phyloP scores from a whole-genome alignment of 2,113 vertebrate species.

The Delphinus delphis region DNA sequence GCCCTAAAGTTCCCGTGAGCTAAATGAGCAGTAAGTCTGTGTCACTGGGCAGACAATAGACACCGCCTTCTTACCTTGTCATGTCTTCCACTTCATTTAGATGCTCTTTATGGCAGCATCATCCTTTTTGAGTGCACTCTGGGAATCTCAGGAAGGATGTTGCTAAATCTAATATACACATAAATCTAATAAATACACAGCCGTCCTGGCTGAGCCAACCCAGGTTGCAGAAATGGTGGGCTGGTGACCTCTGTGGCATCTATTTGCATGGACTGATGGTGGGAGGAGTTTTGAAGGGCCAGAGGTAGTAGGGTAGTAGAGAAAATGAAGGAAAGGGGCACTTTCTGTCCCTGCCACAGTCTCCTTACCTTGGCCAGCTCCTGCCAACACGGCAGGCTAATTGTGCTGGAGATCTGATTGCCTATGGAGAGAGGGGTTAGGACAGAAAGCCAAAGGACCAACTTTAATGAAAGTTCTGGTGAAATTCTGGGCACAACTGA shows the following conservation, averaged over 20 bases:
- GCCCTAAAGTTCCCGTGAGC: background rate
- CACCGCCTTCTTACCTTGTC: background rate
- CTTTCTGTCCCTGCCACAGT: background rate
- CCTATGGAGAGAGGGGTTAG: background rate
- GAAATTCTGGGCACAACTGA: background rate
- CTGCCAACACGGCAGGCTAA: background rate
- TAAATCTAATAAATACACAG: background rate
- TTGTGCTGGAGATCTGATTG: too few species aligned
- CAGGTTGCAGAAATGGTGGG: background rate
- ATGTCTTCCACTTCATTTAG: background rate
- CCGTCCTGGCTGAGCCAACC: background rate
- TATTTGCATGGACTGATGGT: background rate
- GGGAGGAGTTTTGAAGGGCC: background rate
- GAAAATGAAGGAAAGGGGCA: background rate
- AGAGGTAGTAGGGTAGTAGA: background rate
- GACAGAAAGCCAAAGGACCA: background rate
- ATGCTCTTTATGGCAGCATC: background rate
- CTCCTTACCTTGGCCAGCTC: background rate
- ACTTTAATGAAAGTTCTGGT: background rate
- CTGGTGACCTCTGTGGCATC: background rate
- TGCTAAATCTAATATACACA: background rate
- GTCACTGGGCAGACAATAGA: background rate
- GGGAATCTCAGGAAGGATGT: background rate
- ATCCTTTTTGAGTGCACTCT: background rate
- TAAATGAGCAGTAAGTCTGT: background rate